Evolutionary conservation across 2,888 invertebrate genomes (phyloP).

Genomic region (Heliconius aoede): DNA sequence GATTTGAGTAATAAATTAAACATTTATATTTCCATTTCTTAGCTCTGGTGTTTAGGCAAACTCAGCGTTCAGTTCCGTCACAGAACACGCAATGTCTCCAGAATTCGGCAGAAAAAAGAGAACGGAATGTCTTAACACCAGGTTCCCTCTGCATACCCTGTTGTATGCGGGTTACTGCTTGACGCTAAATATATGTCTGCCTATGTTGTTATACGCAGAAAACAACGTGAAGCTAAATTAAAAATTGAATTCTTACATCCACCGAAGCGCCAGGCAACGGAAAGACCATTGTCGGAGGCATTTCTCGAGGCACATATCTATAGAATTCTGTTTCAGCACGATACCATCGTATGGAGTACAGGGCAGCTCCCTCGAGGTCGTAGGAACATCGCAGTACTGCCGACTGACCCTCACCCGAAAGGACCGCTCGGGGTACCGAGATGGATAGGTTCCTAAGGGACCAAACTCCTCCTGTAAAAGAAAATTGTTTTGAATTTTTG

Average conservation of each 20-base stretch:
- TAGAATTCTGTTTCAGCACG: conserved; percentile 89
- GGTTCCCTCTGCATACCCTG: too few species aligned
- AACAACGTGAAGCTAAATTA: too few species aligned
- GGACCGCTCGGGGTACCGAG: conserved; percentile 82
- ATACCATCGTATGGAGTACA: conserved; percentile 91
- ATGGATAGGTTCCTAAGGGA: conserved; percentile 76
- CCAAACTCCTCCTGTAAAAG: conserved; percentile 73
- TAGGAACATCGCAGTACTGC: conserved; percentile 83
- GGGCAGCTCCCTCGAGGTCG: conserved; percentile 85
- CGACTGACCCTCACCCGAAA: conserved; percentile 78
- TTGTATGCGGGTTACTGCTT: too few species aligned
- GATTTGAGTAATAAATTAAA: too few species aligned
- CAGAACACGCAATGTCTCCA: too few species aligned
- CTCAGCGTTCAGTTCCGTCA: too few species aligned
- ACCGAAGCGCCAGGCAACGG: conserved; percentile 87
- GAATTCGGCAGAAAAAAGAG: too few species aligned
- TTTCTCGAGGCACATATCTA: conserved; percentile 88
- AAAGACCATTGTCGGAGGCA: conserved; percentile 88
- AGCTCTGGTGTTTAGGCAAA: too few species aligned
- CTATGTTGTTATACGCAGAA: too few species aligned
- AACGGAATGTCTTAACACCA: too few species aligned
- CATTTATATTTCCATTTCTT: too few species aligned
- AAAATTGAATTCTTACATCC: conserved; percentile 83
- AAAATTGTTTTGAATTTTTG: conserved; percentile 2
- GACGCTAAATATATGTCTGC: too few species aligned